Conservation (phyloP, 2,113 vertebrate genomes). For the Seriola dumerili region DNA sequence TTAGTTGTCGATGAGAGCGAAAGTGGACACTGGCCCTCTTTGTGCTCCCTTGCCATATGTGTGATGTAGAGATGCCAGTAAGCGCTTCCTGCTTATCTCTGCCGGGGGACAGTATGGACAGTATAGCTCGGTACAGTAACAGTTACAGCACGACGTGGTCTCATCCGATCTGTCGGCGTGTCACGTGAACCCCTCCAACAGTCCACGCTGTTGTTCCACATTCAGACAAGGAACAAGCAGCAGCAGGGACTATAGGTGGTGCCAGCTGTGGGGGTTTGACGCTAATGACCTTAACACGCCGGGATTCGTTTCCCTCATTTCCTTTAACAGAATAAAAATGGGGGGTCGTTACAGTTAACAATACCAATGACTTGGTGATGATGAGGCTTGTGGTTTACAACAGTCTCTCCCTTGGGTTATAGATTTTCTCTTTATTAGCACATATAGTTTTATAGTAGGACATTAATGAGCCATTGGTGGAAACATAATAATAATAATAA, state of each 20-base stretch:
- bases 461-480: neutral
- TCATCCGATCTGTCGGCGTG: constrained; percentile 40
- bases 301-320: neutral
- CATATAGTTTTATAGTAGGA: neutral
- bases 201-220: constrained; percentile 57
- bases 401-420: neutral
- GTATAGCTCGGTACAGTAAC: constrained; percentile 35
- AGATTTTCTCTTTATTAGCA: neutral
- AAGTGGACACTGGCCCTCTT: constrained; percentile 34
- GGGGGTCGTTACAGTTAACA: neutral
- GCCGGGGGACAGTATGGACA: constrained; percentile 32
- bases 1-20: neutral
- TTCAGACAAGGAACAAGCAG: constrained; percentile 13
- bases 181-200: constrained; percentile 58
- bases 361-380: neutral
- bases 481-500: no score
- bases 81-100: constrained; percentile 27
- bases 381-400: neutral
- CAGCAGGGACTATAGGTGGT: neutral
- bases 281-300: constrained; percentile 9
- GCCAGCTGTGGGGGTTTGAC: constrained; percentile 24
- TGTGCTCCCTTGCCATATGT: constrained; percentile 34
- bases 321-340: neutral
- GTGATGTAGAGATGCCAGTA: constrained; percentile 19
- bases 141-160: constrained; percentile 17